A percentile compares a stretch with the other conserved stretches of the same genome.
phyloP scores from a whole-genome alignment of 2,797 vertebrate species.

The Luscinia megarhynchos region DNA sequence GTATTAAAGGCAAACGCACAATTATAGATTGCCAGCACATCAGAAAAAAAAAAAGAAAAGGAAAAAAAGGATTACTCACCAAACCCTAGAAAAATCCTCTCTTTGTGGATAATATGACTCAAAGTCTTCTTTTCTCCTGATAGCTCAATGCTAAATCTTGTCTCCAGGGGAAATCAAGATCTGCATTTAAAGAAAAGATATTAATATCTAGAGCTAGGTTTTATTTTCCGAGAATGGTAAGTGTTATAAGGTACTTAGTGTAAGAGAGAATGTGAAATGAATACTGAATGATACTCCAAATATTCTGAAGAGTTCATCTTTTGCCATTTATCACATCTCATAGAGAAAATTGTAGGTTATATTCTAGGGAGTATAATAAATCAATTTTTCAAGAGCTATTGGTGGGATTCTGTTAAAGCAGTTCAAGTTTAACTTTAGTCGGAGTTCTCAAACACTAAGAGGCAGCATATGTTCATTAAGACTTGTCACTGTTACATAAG shows the following conservation, averaged over 20 bases:
- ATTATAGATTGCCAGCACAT: not conserved
- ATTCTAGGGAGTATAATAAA: constrained; percentile 56
- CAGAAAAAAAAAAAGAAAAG: too few species aligned
- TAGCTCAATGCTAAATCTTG: constrained; percentile 14
- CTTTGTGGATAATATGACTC: constrained; percentile 36
- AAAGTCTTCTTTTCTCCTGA: constrained; percentile 49
- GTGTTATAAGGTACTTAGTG: constrained; percentile 56
- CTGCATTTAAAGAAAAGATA: constrained; percentile 74
- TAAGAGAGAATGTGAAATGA: constrained; percentile 51
- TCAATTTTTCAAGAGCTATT: constrained; percentile 43
- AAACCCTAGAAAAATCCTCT: not conserved
- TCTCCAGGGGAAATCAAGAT: constrained; percentile 62
- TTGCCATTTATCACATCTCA: constrained; percentile 49
- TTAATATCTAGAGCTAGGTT: constrained; percentile 62
- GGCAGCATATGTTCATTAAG: not conserved
- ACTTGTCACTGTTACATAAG: not conserved
- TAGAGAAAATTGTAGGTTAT: constrained; percentile 56
- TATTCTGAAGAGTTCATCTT: constrained; percentile 48
- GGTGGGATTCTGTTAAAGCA: constrained; percentile 23
- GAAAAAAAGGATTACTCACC: not conserved
- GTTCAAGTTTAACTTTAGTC: not conserved
- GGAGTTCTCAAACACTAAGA: not conserved
- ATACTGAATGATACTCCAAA: constrained; percentile 44
- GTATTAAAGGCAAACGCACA: not conserved
- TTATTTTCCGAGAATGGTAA: constrained; percentile 60